Base-by-base conservation (phyloP, 2,888 invertebrate genomes). In the Crioceris asparagi region DNA sequence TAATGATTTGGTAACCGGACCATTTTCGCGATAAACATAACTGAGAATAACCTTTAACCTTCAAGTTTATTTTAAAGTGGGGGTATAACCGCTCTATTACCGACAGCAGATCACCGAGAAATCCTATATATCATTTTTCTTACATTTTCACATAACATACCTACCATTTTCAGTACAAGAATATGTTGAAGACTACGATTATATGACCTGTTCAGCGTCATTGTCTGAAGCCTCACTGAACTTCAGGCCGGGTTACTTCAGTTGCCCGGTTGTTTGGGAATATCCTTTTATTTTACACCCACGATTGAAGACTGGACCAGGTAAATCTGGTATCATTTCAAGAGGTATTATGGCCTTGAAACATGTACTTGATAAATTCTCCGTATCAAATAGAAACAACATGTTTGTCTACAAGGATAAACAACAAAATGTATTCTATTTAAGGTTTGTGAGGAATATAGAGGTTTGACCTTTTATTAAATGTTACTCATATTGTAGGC, bases 381-480 rank as follows among this genome's bases (percentile, higher is more conserved):
- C 77, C 2, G 82, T 83, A 1, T 71, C 69, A 46, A 83, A 84
- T 54, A 67, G 83, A 26, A 74, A 67, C 45, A 83, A 83, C 58
- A 80, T 83, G 81, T 83, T 81, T 62, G 82, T 83, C 10, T 79
- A 80, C 53, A 72, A 74, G 53, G 81, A 83, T 49, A 70, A 65
- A 26, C 65, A 68, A 39, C 69, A 68, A 11, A 74, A 75, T 49
- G 77, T 78, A 0, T 79, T 77, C 53, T 79, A 79, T 56, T 50
- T 62, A 34, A 53, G 62, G 65, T 66, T 27, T 6, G 27, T 27
- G 10, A 4, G 6, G n/a, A n/a, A n/a, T n/a, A n/a, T n/a, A n/a
- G n/a, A n/a, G n/a, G n/a, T n/a, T n/a, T n/a, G n/a, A n/a, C n/a
- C n/a, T n/a, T n/a, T n/a, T n/a, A n/a, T n/a, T n/a, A n/a, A n/a